Percentiles rank a stretch among this genome's conserved stretches.
phyloP scores from a whole-genome alignment of 1,140 invertebrate genomes.

The Cherax quadricarinatus region DNA sequence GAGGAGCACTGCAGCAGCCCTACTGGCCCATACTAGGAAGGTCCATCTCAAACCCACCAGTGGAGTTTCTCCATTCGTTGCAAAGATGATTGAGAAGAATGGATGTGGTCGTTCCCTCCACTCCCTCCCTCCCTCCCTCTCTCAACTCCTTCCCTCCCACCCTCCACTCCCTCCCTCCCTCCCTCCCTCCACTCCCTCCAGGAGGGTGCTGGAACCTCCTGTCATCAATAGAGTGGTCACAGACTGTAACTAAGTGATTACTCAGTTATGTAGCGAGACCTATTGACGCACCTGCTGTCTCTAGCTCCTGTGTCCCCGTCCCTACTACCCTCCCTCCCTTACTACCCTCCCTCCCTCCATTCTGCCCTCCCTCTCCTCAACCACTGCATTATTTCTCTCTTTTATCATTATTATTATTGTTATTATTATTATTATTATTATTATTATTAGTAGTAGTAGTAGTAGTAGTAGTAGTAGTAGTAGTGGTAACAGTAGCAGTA shows the following conservation, averaged over 20 bases:
- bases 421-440: neutral
- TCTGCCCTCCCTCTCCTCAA: neutral
- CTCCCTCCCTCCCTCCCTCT: neutral
- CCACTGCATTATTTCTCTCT: no score
- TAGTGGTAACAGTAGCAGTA: neutral
- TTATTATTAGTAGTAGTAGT: neutral
- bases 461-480: slow-evolving; percentile 14
- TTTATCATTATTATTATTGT: neutral
- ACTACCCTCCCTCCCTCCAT: neutral
- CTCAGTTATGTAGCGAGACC: neutral
- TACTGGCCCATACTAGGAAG: no score
- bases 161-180: neutral
- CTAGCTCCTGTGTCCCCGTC: no score
- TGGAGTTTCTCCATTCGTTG: no score
- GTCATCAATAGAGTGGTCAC: neutral
- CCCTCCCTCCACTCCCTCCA: neutral
- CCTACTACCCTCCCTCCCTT: neutral
- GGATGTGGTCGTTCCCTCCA: neutral
- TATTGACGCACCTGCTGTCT: slow-evolving; percentile 13
- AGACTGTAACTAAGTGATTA: slow-evolving; percentile 26
- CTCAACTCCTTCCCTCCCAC: neutral
- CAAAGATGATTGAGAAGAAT: no score
- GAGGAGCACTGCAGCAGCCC: no score
- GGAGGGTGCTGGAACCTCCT: neutral
- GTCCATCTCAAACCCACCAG: no score